phyloP scores from a whole-genome alignment of 1,140 invertebrate species.

The Cherax destructor region DNA sequence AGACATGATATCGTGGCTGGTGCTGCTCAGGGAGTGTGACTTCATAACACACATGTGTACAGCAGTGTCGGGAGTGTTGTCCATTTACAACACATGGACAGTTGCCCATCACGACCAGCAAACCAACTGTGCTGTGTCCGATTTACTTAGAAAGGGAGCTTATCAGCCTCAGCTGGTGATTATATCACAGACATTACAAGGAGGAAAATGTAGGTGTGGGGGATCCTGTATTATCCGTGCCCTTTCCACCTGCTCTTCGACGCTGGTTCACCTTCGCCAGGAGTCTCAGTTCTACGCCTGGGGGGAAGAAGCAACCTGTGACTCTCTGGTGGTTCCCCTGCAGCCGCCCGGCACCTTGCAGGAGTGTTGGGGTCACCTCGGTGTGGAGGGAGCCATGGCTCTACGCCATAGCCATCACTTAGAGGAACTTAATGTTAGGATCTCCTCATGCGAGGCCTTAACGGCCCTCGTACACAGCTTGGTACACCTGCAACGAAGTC shows the following conservation, averaged over 20 bases:
- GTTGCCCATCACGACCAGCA: conserved; percentile 34
- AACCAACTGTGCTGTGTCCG: conserved; percentile 43
- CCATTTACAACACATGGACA: conserved; percentile 27
- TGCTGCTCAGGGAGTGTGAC: conserved; percentile 46
- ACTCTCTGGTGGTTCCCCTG: conserved; percentile 41
- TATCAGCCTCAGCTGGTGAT: conserved; percentile 39
- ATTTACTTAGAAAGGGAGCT: conserved; percentile 37
- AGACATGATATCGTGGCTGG: conserved; percentile 39
- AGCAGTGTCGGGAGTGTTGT: conserved; percentile 20
- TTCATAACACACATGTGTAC: conserved; percentile 34
- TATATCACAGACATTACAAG: conserved; percentile 18
- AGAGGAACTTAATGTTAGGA: conserved; percentile 44
- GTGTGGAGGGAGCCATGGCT: conserved; percentile 52
- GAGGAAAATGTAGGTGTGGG: neutral
- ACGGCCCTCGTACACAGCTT: conserved; percentile 34
- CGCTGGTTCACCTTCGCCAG: conserved; percentile 53
- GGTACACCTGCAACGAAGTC: neutral
- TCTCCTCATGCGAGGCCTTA: conserved; percentile 50
- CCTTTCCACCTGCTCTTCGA: conserved; percentile 47
- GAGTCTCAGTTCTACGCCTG: conserved; percentile 57
- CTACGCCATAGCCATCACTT: conserved; percentile 51
- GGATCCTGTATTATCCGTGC: conserved; percentile 35
- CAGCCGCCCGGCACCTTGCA: conserved; percentile 51
- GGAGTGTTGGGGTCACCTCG: conserved; percentile 55
- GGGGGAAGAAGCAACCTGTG: conserved; percentile 43